Percentiles rank a stretch among this genome's conserved stretches.
Evolutionary conservation across 2,797 vertebrate genomes (phyloP).

Genomic region (Echeneis naucrates): DNA sequence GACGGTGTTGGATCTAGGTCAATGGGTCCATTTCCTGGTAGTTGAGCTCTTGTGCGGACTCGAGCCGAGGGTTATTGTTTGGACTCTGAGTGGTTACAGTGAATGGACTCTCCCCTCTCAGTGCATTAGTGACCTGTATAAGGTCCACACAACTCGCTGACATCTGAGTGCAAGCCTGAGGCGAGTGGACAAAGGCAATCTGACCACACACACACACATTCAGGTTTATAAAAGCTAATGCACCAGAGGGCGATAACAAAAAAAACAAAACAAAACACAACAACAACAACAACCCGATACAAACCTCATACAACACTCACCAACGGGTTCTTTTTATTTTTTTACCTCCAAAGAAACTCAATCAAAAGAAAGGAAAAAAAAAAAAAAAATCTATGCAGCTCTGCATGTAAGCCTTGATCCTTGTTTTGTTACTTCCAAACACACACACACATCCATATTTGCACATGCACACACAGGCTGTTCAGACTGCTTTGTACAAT

Average conservation of each 20-base stretch:
- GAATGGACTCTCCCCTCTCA: conserved; percentile 60
- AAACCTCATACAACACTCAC: conserved; percentile 59
- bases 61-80: conserved; percentile 63
- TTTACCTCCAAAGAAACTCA: conserved; percentile 53
- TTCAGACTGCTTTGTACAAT: conserved; percentile 51
- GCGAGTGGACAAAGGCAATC: conserved; percentile 70
- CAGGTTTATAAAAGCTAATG: conserved; percentile 57
- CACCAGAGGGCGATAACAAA: conserved; percentile 59
- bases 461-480: conserved; percentile 51
- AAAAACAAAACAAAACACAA: no score
- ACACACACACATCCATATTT: conserved; percentile 38
- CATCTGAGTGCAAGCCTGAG: conserved; percentile 76
- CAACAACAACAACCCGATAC: conserved; percentile 44
- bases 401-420: conserved; percentile 38
- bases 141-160: conserved; percentile 71
- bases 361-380: conserved; percentile 47
- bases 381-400: conserved; percentile 41
- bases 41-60: conserved; percentile 60
- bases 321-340: conserved; percentile 22
- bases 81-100: conserved; percentile 58
- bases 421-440: conserved; percentile 41
- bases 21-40: conserved; percentile 73
- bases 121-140: conserved; percentile 80
- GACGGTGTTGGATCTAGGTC: conserved; percentile 72
- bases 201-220: conserved; percentile 53